Conservation (phyloP, 2,113 vertebrate genomes). For the Pseudorhombus dupliciocellatus region DNA sequence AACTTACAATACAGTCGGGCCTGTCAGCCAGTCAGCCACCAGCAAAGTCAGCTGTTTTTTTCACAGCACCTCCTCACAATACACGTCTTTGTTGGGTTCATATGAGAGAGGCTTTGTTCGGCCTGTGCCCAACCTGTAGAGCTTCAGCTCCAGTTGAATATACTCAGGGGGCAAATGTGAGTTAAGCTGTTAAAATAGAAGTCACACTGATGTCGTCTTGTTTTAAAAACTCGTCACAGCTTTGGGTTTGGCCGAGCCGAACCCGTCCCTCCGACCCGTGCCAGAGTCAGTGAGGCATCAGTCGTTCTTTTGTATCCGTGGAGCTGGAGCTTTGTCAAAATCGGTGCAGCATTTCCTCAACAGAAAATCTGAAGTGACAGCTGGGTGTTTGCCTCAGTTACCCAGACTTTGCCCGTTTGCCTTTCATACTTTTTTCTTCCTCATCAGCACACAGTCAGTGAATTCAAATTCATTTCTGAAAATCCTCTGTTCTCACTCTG, state of each 20-base stretch:
- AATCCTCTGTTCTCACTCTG: slow-evolving; percentile 1
- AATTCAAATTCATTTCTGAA: background rate
- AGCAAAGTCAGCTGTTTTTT: slow-evolving; percentile 74
- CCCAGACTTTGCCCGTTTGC: background rate
- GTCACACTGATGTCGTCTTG: slow-evolving; percentile 35
- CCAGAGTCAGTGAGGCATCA: background rate
- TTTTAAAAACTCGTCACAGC: slow-evolving; percentile 4
- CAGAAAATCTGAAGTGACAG: background rate
- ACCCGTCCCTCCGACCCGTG: background rate
- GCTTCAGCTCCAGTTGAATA: slow-evolving; percentile 29
- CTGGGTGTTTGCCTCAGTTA: background rate
- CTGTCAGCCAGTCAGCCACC: slow-evolving; percentile 64
- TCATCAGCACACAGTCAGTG: background rate
- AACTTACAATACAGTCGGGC: slow-evolving; percentile 53
- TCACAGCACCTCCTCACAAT: slow-evolving; percentile 63
- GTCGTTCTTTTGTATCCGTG: background rate
- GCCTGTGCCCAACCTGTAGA: slow-evolving; percentile 49
- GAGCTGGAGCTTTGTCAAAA: background rate
- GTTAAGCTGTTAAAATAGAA: slow-evolving; percentile 34
- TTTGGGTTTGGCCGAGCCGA: slow-evolving; percentile 16
- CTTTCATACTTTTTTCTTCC: background rate
- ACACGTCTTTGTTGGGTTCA: slow-evolving; percentile 63
- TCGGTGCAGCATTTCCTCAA: slow-evolving; percentile 5
- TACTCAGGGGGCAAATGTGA: slow-evolving; percentile 33
- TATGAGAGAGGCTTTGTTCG: slow-evolving; percentile 72